Conservation (phyloP, 2,113 vertebrate genomes). For the Syngnathoides biaculeatus region DNA sequence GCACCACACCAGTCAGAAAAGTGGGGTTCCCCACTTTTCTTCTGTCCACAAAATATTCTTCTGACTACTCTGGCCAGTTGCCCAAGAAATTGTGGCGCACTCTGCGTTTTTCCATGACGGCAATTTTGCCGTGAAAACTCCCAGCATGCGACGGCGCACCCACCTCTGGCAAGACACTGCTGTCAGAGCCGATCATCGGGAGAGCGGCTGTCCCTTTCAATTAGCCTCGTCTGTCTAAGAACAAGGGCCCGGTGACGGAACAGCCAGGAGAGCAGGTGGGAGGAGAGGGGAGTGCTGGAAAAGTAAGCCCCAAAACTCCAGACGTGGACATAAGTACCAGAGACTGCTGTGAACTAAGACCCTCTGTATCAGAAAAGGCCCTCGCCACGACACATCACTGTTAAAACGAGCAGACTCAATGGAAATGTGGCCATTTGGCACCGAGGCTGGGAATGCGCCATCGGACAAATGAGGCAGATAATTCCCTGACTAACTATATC, state of each 20-base stretch:
- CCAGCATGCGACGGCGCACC: slow-evolving; percentile 67
- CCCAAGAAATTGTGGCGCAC: slow-evolving; percentile 56
- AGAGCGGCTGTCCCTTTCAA: slow-evolving; percentile 75
- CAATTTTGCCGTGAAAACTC: slow-evolving; percentile 70
- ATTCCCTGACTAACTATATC: slow-evolving; percentile 68
- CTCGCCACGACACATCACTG: slow-evolving; percentile 59
- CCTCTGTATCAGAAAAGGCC: slow-evolving; percentile 57
- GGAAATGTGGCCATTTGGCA: slow-evolving; percentile 66
- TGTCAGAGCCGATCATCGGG: slow-evolving; percentile 70
- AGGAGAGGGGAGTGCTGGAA: slow-evolving; percentile 52
- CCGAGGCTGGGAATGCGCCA: slow-evolving; percentile 55
- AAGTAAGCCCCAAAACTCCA: slow-evolving; percentile 69
- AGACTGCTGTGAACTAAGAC: slow-evolving; percentile 64
- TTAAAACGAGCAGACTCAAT: slow-evolving; percentile 67
- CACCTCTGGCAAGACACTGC: slow-evolving; percentile 71
- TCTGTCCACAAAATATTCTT: slow-evolving; percentile 56
- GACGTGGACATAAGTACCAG: slow-evolving; percentile 65
- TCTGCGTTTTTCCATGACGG: slow-evolving; percentile 60
- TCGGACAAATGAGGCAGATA: slow-evolving; percentile 67
- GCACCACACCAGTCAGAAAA: slow-evolving; percentile 26
- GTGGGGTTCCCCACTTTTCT: slow-evolving; percentile 52
- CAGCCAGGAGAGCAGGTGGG: slow-evolving; percentile 68
- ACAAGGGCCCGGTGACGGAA: slow-evolving; percentile 54
- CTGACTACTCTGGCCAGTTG: slow-evolving; percentile 63
- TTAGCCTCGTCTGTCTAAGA: slow-evolving; percentile 71